A percentile compares a stretch with the other conserved stretches of the same genome.
Conservation (phyloP, 2,888 invertebrate species). For the Globia sparganii region DNA sequence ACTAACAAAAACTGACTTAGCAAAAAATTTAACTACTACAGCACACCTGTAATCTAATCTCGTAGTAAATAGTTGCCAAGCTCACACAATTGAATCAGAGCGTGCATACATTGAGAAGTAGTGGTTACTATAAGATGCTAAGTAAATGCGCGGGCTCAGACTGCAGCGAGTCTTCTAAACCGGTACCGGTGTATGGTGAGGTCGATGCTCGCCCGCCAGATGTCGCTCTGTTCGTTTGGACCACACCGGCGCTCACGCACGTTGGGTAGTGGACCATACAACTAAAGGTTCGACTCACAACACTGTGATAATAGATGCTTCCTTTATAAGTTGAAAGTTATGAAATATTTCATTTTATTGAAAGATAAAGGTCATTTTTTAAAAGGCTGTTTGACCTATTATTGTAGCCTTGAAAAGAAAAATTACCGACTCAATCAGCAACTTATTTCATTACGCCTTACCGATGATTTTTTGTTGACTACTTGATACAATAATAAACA, state of each 20-base stretch:
- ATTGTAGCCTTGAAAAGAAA: not conserved
- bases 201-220: slow-evolving; percentile 80
- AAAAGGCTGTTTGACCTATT: not conserved
- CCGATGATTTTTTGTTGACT: not conserved
- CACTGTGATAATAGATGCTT: slow-evolving; percentile 60
- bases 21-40: not conserved
- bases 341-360: not conserved
- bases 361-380: slow-evolving; percentile 3
- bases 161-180: slow-evolving; percentile 69
- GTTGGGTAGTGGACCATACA: slow-evolving; percentile 20
- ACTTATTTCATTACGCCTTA: not conserved
- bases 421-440: not conserved
- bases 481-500: not conserved
- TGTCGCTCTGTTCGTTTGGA: slow-evolving; percentile 70
- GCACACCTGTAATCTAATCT: slow-evolving; percentile 36
- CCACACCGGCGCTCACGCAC: slow-evolving; percentile 62
- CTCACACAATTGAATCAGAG: slow-evolving; percentile 75
- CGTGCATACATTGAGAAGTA: slow-evolving; percentile 66
- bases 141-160: slow-evolving; percentile 67
- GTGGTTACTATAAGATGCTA: slow-evolving; percentile 63
- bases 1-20: not conserved
- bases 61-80: slow-evolving; percentile 64
- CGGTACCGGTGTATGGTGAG: slow-evolving; percentile 62
- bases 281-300: slow-evolving; percentile 44
- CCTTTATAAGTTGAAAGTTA: slow-evolving; percentile 30